Percentiles rank a stretch among this genome's conserved stretches.
These are phyloP conservation scores for Dasypogon diadema DNA, from an alignment of 2,888 invertebrate genomes.

Conservation along the genomic window DNA sequence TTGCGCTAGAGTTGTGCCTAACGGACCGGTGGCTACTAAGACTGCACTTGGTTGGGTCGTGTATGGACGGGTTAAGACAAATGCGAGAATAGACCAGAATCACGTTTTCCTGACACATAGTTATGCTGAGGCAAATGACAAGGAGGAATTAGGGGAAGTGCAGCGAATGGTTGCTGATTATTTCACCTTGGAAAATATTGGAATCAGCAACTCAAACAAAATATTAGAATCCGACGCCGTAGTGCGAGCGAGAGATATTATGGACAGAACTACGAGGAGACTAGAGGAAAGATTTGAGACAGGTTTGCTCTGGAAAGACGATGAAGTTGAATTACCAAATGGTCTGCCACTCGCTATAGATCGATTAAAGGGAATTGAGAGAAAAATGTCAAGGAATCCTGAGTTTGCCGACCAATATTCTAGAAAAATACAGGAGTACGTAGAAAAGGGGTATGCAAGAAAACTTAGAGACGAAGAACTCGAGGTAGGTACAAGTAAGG, in stretches of 20 bases:
- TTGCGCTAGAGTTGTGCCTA: too few species aligned
- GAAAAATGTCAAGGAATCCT: not conserved
- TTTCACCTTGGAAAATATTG: not conserved
- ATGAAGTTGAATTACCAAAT: not conserved
- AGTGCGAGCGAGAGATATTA: not conserved
- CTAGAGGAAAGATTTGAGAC: not conserved
- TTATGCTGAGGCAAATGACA: too few species aligned
- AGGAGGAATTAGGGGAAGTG: too few species aligned
- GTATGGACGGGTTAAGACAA: too few species aligned
- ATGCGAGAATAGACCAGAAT: too few species aligned
- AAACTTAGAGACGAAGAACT: not conserved
- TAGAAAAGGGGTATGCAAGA: not conserved
- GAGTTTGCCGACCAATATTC: not conserved
- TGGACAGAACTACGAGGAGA: not conserved
- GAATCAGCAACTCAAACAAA: not conserved
- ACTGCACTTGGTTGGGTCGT: too few species aligned
- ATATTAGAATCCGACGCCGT: not conserved
- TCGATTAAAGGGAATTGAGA: not conserved
- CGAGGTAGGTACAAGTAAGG: conserved; percentile 35
- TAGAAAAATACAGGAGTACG: not conserved
- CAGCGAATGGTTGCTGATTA: not conserved
- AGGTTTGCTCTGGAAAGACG: not conserved
- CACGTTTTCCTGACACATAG: too few species aligned
- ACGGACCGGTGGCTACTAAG: too few species aligned
- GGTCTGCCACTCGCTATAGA: not conserved